Evolutionary conservation across 2,888 invertebrate genomes (phyloP), one percentile per base, ranked within the genome.

Genomic region (Oligia fasciuncula): DNA sequence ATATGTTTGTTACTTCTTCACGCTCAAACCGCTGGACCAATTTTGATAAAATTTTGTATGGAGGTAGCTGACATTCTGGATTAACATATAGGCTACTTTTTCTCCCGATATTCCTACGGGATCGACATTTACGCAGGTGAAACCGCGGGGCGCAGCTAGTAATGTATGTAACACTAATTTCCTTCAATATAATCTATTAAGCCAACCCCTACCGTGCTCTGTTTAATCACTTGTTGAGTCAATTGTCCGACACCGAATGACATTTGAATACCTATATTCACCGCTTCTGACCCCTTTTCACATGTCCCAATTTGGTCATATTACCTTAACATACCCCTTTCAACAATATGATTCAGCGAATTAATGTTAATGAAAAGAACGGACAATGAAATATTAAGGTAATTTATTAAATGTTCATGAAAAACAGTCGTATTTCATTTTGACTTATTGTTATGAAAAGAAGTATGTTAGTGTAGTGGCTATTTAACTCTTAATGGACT

Each of bases 191-290:
- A 70, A 65, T 63, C 23, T 29, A 65, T 17, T 35, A 65, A 19
- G 43, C 1, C 14, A 29, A 9, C 17, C n/a, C 35, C 65, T 49
- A 54, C 35, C 35, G 13, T 23, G 13, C 8, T 17, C 23, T 29
- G 68, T 73, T 60, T 86, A 85, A 84, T 89, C 82, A 89, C 89
- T 85, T 88, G 88, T 89, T 85, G 85, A 88, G 79, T 84, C 79
- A 71, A 73, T 83, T 60, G 70, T 84, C 76, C 51, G 63, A 77
- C 78, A 49, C 23, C 23, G 23, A 74, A 74, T 70, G 75, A 57
- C 75, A 82, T 76, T 79, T 73, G 63, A 77, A 79, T 80, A n/a
- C n/a, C n/a, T n/a, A 63, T 77, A 69, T 77, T 73, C 77, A 71
- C 40, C 51, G 9, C 46, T 75, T 83, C 75, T 79, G 51, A 75